Conservation (phyloP, 30 jellyfish, hydroid and myxozoan genomes). For the Aurelia aurita complex sp. Pacific region DNA sequence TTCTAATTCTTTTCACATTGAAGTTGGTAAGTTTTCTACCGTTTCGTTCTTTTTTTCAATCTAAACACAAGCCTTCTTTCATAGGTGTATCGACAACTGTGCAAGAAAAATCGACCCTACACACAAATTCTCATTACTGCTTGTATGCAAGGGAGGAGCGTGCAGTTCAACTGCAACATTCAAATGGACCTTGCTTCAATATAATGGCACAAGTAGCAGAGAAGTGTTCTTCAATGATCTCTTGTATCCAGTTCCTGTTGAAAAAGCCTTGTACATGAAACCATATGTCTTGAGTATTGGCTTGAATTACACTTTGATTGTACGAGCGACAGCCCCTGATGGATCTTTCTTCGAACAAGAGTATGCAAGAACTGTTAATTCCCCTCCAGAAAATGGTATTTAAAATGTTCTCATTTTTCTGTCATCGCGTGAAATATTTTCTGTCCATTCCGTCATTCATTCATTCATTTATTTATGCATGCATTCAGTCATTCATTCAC, state of each 20-base stretch:
- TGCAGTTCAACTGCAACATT: constrained; percentile 35
- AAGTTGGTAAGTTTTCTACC: no score
- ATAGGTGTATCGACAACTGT: constrained; percentile 49
- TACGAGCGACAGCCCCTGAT: constrained; percentile 53
- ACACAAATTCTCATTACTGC: constrained; percentile 12
- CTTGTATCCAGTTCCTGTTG: not conserved
- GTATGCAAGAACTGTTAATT: constrained; percentile 14
- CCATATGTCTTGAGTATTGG: constrained; percentile 37
- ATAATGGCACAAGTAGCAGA: not conserved
- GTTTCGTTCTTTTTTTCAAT: not conserved
- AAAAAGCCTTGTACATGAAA: constrained; percentile 26
- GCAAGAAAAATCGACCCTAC: constrained; percentile 34
- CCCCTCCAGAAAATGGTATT: constrained; percentile 34
- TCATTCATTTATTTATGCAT: no score
- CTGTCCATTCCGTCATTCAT: no score
- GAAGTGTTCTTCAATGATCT: not conserved
- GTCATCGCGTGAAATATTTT: not conserved
- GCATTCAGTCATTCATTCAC: no score
- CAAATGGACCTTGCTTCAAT: constrained; percentile 40
- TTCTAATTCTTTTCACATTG: no score
- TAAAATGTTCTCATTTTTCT: not conserved
- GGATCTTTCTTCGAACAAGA: constrained; percentile 23
- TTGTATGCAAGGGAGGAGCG: constrained; percentile 43
- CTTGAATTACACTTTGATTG: constrained; percentile 8
- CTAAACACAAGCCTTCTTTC: not conserved